These are phyloP conservation scores for Zoanthus solanderi DNA, from an alignment of 92 coral and sea anemone genomes.

Conservation along the genomic window DNA sequence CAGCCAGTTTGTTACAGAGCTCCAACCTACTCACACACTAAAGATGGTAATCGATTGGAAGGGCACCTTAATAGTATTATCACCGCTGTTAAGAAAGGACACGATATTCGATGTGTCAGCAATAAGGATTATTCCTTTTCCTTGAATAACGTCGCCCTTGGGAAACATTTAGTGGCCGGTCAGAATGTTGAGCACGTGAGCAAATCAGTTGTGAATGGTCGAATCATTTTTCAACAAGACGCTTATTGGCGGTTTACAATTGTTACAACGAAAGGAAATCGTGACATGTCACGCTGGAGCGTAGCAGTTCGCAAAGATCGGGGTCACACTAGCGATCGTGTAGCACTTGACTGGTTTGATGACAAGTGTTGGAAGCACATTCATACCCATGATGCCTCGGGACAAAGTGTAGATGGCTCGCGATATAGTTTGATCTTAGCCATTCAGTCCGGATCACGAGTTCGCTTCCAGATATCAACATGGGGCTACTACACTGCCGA, in stretches of 20 bases:
- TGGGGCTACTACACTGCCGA: slow-evolving; percentile 73
- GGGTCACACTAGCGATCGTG: slow-evolving; percentile 80
- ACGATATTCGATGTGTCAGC: slow-evolving; percentile 79
- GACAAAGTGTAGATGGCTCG: slow-evolving; percentile 50
- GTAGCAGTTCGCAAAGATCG: slow-evolving; percentile 78
- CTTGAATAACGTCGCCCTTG: slow-evolving; percentile 30
- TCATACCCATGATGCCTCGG: slow-evolving; percentile 64
- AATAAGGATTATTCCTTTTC: not conserved
- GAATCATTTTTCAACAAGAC: slow-evolving; percentile 60
- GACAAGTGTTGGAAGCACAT: slow-evolving; percentile 84
- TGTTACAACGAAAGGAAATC: slow-evolving; percentile 75
- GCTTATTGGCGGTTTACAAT: slow-evolving; percentile 84
- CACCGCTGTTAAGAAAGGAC: slow-evolving; percentile 64
- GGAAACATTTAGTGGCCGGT: slow-evolving; percentile 16
- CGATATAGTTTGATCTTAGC: slow-evolving; percentile 59
- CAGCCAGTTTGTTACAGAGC: slow-evolving; percentile 45
- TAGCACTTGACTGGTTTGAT: slow-evolving; percentile 82
- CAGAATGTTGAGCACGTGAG: slow-evolving; percentile 81
- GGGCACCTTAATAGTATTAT: slow-evolving; percentile 65
- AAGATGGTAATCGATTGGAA: slow-evolving; percentile 55
- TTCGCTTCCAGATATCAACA: slow-evolving; percentile 75
- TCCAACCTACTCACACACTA: slow-evolving; percentile 66
- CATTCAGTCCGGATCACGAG: slow-evolving; percentile 77
- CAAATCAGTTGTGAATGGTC: not conserved
- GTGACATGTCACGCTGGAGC: slow-evolving; percentile 95